Evolutionary conservation across 2,113 vertebrate genomes (phyloP).

Genomic region (Platycercus adscitus): DNA sequence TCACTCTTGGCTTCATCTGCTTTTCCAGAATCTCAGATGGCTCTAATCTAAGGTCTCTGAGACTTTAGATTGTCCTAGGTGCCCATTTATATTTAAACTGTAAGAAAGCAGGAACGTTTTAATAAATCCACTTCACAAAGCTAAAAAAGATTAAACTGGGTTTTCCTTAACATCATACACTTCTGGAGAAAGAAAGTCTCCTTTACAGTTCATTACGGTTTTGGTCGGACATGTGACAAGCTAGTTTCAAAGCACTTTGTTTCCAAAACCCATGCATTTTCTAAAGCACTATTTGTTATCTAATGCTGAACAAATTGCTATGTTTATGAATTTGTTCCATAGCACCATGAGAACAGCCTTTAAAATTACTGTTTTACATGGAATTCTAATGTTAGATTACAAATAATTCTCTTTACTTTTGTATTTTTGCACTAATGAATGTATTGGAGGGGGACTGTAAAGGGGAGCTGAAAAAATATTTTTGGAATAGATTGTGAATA

Average conservation of each 20-base stretch:
- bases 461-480: background rate
- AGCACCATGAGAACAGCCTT: background rate
- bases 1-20: background rate
- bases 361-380: background rate
- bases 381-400: background rate
- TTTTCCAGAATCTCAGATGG: background rate
- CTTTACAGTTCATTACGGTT: background rate
- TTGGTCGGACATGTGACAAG: background rate
- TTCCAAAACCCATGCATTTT: conserved; percentile 20
- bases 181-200: background rate
- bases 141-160: background rate
- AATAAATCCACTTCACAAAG: background rate
- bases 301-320: background rate
- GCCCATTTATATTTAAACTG: background rate
- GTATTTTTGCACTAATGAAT: background rate
- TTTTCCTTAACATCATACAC: background rate
- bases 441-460: background rate
- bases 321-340: background rate
- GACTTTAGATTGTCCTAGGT: background rate
- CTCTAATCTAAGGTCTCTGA: background rate
- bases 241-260: conserved; percentile 14
- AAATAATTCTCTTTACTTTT: background rate
- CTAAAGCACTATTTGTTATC: background rate
- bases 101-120: background rate
- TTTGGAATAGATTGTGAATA: background rate